phyloP scores from a whole-genome alignment of 2,113 vertebrate species.

The Mohoua ochrocephala region DNA sequence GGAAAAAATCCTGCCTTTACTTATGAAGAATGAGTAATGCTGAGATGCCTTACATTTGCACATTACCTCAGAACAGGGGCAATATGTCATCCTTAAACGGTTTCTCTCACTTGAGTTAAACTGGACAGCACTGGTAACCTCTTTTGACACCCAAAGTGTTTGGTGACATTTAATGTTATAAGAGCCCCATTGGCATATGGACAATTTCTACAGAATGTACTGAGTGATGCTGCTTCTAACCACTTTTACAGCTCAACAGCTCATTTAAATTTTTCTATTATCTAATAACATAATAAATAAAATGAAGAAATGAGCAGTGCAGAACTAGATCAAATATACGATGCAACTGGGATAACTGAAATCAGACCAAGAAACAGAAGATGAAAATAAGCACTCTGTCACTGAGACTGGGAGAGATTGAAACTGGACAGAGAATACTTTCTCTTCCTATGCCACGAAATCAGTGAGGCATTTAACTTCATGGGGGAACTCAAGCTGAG shows the following conservation, averaged over 20 bases:
- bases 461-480: neutral
- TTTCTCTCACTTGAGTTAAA: neutral
- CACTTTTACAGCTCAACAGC: neutral
- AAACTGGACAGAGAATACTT: neutral
- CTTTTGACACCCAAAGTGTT: neutral
- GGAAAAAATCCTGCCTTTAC: neutral
- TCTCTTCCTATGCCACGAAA: neutral
- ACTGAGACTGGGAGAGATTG: neutral
- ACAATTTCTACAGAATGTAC: neutral
- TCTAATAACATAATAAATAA: neutral
- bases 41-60: neutral
- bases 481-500: neutral
- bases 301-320: neutral
- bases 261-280: neutral
- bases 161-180: neutral
- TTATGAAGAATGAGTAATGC: neutral
- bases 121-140: neutral
- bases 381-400: neutral
- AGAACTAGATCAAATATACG: neutral
- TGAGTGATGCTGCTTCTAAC: neutral
- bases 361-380: neutral
- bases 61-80: neutral
- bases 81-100: neutral
- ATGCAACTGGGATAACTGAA: neutral
- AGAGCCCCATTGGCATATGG: neutral